These are phyloP conservation scores for Drosophila gaucha DNA, from an alignment of 2,888 invertebrate genomes.

Conservation along the genomic window DNA sequence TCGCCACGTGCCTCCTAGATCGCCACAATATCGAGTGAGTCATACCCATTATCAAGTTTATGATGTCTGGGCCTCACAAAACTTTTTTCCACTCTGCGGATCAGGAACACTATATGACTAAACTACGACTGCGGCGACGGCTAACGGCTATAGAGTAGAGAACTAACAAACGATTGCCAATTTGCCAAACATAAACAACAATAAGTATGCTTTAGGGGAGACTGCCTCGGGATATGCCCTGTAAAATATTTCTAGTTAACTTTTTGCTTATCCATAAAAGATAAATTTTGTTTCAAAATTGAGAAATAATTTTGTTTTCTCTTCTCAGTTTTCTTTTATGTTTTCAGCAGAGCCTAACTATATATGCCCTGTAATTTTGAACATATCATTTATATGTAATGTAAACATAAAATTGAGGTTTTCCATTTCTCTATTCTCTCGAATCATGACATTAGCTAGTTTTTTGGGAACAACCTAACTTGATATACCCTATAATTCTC, in stretches of 20 bases:
- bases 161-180: slow-evolving; percentile 4
- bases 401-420: background rate
- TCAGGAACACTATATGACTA: slow-evolving; percentile 25
- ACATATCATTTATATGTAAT: too few species aligned
- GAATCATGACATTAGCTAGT: too few species aligned
- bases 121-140: slow-evolving; percentile 1
- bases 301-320: too few species aligned
- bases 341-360: too few species aligned
- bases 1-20: slow-evolving; percentile 21
- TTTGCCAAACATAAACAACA: slow-evolving; percentile 10
- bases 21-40: slow-evolving; percentile 21
- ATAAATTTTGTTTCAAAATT: background rate
- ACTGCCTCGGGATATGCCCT: slow-evolving; percentile 3
- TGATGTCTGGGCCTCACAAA: slow-evolving; percentile 17
- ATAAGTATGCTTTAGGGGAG: too few species aligned
- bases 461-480: too few species aligned
- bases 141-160: slow-evolving; percentile 3
- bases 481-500: background rate
- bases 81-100: slow-evolving; percentile 19
- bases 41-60: slow-evolving; percentile 34
- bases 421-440: background rate
- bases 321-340: too few species aligned
- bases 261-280: too few species aligned
- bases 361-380: too few species aligned
- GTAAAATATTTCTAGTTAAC: background rate